Base-by-base conservation (phyloP, 2,113 vertebrate genomes). In the Ia io region DNA sequence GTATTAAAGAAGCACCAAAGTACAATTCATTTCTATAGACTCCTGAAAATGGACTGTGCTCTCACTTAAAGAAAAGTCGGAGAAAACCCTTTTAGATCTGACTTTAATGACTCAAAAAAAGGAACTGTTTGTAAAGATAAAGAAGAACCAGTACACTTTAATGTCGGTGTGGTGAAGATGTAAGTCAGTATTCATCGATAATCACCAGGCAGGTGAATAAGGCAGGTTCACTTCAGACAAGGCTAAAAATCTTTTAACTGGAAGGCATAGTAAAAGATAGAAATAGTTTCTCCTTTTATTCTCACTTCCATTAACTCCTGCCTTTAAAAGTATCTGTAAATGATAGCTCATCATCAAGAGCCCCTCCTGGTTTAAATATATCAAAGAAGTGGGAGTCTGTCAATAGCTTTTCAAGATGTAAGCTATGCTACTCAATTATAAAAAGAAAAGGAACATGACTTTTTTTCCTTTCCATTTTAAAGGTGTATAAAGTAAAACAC, bases 291-390 rank as follows among this genome's bases (percentile, higher is more conserved):
- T 96, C 44, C 97, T 96, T 96, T 28, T 25, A 47, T 65, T 91
- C 79, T 86, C 35, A 91, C 88, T 74, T 65, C 88, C 83, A 90
- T 87, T 93, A 83, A 86, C 92, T 90, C 2, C 35, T 20, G 35
- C 65, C 76, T 80, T 91, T 93, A 95, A 96, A 91, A 87, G 42
- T 65, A 95, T 35, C 94, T 95, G 13, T 22, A 92, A 82, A 49
- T 42, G 56, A 56, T 74, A 61, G 86, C 90, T 83, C 79, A 84
- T 76, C 87, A 89, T 95, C 90, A 37, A 96, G 44, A 95, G 6
- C 35, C 67, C 61, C 70, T 94, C 69, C 77, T 95, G n/a, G n/a
- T 93, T 93, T 93, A 97, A 97, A 97, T 69, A 96, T 91, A 95
- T 96, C 61, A 96, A 90, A 96, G 88, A 96, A 96, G 96, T 14